Evolutionary conservation across 2,888 invertebrate species (phyloP).

Genomic region (Dinocampus coccinellae): DNA sequence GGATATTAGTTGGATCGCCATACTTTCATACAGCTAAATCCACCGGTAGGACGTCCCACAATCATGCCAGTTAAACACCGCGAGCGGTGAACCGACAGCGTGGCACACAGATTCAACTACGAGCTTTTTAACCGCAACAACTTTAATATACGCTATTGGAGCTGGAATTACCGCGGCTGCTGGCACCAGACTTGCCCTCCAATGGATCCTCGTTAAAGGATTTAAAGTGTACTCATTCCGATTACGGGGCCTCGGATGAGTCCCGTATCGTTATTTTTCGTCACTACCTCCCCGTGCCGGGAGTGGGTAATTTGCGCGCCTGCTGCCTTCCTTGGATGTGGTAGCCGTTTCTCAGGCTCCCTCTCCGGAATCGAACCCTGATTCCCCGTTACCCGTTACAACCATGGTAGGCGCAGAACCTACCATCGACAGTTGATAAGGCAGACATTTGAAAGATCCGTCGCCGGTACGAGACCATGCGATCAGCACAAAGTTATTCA

Average conservation of each 20-base stretch:
- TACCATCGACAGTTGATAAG: slow-evolving; percentile 79
- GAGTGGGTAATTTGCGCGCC: slow-evolving; percentile 78
- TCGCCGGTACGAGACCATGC: slow-evolving; percentile 69
- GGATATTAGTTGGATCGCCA: too few species aligned
- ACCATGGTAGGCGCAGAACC: slow-evolving; percentile 78
- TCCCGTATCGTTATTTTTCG: slow-evolving; percentile 74
- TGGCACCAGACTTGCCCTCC: slow-evolving; percentile 80
- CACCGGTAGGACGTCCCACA: too few species aligned
- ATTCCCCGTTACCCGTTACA: slow-evolving; percentile 79
- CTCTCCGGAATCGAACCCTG: slow-evolving; percentile 73
- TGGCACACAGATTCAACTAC: slow-evolving; percentile 71
- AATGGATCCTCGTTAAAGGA: slow-evolving; percentile 75
- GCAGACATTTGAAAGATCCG: slow-evolving; percentile 77
- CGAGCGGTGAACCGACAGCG: slow-evolving; percentile 3
- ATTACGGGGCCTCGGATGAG: slow-evolving; percentile 45
- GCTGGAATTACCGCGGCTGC: slow-evolving; percentile 82
- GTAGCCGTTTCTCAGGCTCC: slow-evolving; percentile 70
- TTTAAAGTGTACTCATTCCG: slow-evolving; percentile 67
- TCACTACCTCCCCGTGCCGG: slow-evolving; percentile 75
- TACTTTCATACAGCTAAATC: too few species aligned
- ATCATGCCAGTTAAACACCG: too few species aligned
- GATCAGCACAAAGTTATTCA: slow-evolving; percentile 56
- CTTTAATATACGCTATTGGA: slow-evolving; percentile 74
- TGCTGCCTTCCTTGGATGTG: slow-evolving; percentile 82
- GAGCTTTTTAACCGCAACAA: slow-evolving; percentile 79